Base-by-base conservation (phyloP, 2,113 vertebrate genomes). In the Hippocampus guttulatus region DNA sequence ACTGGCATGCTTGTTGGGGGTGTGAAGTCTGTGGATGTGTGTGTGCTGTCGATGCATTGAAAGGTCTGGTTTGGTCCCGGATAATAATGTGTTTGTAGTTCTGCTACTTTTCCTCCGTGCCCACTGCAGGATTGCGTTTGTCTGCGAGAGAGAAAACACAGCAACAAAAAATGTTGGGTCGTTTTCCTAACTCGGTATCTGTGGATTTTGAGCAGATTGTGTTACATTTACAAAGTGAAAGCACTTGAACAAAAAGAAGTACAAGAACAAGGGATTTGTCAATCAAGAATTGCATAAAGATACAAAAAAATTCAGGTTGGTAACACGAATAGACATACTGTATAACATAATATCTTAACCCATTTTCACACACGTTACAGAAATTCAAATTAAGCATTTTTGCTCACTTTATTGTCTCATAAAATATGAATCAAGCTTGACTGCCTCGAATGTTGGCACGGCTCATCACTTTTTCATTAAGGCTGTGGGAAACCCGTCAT, bases 61-160 rank as follows among this genome's bases (percentile, higher is more conserved):
- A 82, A 76, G 77, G 79, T 79, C 74, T 82, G n/a, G 75, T 87
- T 87, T 87, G 80, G 72, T 38, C 55, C 38, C 43, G 63, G 73
- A 71, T 86, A 82, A 87, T 83, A 60, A 40, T 76, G 77, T 85
- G 79, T 87, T 84, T 89, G 64, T 75, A 75, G 54, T 73, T 75
- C 65, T 75, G 67, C 73, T 72, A 58, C 68, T 77, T 80, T 88
- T 79, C 77, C 66, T 51, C 49, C 30, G 66, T 67, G 57, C 68
- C 67, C 67, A 79, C 81, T 78, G 30, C 68, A 65, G 55, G 66
- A 71, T 64, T 78, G 68, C 78, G 76, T 73, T 72, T 76, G 27
- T 70, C 68, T 77, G 70, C 62, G 74, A 3, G 30, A 45, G 65
- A 27, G 30, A 65, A 70, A 74, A 68, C 21, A 8, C 61, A 18